These are phyloP conservation scores for pig (Sus scrofa) DNA, from an alignment of 2,113 vertebrate genomes.

Conservation along the genomic window T2T-Sscrofa CM000829.6:33919501-33920000, in stretches of 20 bases:
- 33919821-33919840: not conserved
- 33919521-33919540: conserved; percentile 6
- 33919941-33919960: not conserved
- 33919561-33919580: not conserved
- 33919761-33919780: not conserved
- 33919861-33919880: not conserved
- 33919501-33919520: conserved; percentile 41
- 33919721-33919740: not conserved
- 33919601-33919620: not conserved
- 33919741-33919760: not conserved
- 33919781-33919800: not conserved
- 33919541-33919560: not conserved
- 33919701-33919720: not conserved
- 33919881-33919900: not conserved
- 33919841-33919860: not conserved
- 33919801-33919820: not conserved
- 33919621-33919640: not conserved
- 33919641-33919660: not conserved
- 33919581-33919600: not conserved
- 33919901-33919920: not conserved
- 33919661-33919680: not conserved
- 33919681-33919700: not conserved
- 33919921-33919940: not conserved
- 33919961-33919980: not conserved
- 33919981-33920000: not conserved